Percentiles rank a stretch among this genome's conserved stretches.
Conservation (phyloP, 2,888 invertebrate genomes). For the Drosophila incognita region DNA sequence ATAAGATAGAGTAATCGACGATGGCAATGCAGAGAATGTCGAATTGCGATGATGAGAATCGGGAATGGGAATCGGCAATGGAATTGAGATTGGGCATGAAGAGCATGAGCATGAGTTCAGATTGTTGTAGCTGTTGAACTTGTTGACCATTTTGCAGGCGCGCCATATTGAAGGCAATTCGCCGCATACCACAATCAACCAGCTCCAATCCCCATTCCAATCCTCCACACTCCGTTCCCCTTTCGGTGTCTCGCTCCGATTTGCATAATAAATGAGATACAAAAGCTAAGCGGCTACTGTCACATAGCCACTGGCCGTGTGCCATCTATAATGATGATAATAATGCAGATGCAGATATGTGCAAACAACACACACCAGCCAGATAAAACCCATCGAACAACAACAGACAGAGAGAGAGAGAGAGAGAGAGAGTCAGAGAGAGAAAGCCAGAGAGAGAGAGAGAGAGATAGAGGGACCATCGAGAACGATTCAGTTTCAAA, state of each 20-base stretch:
- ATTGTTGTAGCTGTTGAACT: conserved; percentile 54
- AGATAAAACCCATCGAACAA: conserved; percentile 34
- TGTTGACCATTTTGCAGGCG: conserved; percentile 45
- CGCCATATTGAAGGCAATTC: conserved; percentile 32
- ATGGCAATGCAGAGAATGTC: background rate
- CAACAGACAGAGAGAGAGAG: background rate
- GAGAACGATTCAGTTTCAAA: conserved; percentile 5
- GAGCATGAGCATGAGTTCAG: background rate
- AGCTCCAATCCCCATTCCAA: background rate
- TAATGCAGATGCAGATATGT: conserved; percentile 68
- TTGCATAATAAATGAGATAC: conserved; percentile 79
- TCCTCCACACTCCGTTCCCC: background rate
- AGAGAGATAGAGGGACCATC: background rate
- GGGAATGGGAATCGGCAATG: background rate
- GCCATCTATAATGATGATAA: conserved; percentile 77
- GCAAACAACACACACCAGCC: conserved; percentile 38
- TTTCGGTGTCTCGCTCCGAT: conserved; percentile 52
- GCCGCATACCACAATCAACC: conserved; percentile 10
- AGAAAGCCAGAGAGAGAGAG: background rate
- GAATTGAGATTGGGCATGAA: background rate
- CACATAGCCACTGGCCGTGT: conserved; percentile 72
- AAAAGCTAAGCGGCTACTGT: conserved; percentile 79
- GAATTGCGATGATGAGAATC: background rate
- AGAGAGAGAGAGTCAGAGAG: background rate
- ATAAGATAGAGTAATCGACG: background rate